These are phyloP conservation scores for Cairina moschata DNA, from an alignment of 2,113 vertebrate species.

Conservation along the genomic window DNA sequence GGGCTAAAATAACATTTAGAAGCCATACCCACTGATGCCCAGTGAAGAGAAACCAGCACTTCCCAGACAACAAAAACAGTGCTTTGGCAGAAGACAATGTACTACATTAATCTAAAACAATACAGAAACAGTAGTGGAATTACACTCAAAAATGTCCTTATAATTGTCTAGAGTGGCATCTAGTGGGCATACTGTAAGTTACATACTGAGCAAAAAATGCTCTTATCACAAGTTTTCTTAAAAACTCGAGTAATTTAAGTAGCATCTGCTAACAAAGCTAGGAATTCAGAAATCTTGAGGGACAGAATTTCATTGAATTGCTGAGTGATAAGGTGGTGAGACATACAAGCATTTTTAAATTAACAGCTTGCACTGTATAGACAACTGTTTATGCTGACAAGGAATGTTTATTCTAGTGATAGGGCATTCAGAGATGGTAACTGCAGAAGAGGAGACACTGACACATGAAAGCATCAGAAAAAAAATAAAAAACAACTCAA, in stretches of 20 bases:
- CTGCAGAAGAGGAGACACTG: neutral
- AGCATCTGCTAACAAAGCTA: neutral
- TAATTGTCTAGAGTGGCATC: neutral
- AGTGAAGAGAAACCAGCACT: neutral
- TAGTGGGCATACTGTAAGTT: neutral
- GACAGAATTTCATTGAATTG: neutral
- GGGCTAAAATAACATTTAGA: neutral
- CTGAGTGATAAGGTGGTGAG: neutral
- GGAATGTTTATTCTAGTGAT: neutral
- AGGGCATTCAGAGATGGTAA: neutral
- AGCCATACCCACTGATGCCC: neutral
- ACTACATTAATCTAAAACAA: neutral
- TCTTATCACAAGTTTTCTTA: neutral
- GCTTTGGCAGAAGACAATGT: neutral
- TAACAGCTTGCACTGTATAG: neutral
- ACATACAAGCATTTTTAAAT: neutral
- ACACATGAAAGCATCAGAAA: fast-evolving
- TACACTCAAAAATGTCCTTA: neutral
- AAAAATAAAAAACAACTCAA: neutral
- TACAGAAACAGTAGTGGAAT: neutral
- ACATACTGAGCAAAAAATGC: fast-evolving
- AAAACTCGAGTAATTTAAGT: neutral
- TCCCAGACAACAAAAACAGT: neutral
- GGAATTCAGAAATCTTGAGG: neutral
- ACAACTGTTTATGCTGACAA: neutral